Evolutionary conservation across 1,140 invertebrate species (phyloP).

Genomic region (Nasonia giraulti): DNA sequence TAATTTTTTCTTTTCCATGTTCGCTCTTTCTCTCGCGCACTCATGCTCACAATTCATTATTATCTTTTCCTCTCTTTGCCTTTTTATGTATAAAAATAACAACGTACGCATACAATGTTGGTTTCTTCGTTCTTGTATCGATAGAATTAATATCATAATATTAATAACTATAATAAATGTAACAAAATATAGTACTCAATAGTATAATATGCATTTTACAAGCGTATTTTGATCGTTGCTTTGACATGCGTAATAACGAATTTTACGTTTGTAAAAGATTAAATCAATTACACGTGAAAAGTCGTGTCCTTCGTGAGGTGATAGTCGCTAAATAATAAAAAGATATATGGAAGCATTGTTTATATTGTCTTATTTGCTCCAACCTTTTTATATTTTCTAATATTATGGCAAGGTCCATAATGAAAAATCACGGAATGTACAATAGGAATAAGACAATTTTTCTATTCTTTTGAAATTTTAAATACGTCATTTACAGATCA

Average conservation of each 20-base stretch:
- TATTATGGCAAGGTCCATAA: constrained; percentile 46
- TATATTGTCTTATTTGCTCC: constrained; percentile 26
- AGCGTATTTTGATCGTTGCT: constrained; percentile 75
- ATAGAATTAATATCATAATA: constrained; percentile 70
- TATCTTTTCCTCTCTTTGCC: constrained; percentile 47
- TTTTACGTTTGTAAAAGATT: constrained; percentile 31
- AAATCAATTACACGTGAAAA: constrained; percentile 37
- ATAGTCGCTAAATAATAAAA: constrained; percentile 29
- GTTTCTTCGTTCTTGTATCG: constrained; percentile 57
- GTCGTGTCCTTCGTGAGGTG: constrained; percentile 9
- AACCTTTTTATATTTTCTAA: background rate
- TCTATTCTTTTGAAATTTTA: constrained; percentile 23
- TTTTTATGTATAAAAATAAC: constrained; percentile 61
- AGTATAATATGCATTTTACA: constrained; percentile 74
- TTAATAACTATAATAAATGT: constrained; percentile 73
- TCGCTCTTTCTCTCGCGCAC: constrained; percentile 38
- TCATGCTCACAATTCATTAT: constrained; percentile 40
- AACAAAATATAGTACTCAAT: constrained; percentile 74
- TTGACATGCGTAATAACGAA: constrained; percentile 64
- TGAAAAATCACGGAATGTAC: constrained; percentile 43
- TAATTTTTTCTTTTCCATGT: constrained; percentile 45
- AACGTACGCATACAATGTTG: constrained; percentile 60
- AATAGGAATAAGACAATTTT: too few species aligned
- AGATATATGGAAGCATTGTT: constrained; percentile 29
- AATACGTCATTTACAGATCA: constrained; percentile 27